Evolutionary conservation across 2,113 vertebrate genomes (phyloP).

Genomic region (Pleuronectes platessa): DNA sequence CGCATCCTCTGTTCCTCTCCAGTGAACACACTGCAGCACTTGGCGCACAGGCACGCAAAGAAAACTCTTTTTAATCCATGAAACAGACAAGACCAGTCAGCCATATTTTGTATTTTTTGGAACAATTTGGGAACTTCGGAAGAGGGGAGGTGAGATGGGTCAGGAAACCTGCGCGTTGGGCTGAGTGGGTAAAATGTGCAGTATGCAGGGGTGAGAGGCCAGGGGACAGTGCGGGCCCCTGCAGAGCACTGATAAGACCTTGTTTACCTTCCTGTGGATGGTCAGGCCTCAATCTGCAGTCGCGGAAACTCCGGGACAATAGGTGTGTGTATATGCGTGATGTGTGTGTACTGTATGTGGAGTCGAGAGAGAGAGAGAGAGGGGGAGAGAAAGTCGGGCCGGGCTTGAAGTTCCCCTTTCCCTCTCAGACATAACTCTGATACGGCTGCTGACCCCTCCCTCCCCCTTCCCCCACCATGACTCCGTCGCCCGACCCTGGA

Average conservation of each 20-base stretch:
- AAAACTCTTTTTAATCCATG: conserved; percentile 11
- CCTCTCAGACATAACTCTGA: conserved; percentile 55
- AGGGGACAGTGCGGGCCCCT: conserved; percentile 84
- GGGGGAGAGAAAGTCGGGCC: conserved; percentile 50
- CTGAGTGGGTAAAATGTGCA: conserved; percentile 65
- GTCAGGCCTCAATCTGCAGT: conserved; percentile 80
- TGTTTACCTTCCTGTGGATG: conserved; percentile 95
- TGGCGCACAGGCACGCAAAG: conserved; percentile 28
- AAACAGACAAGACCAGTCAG: conserved; percentile 68
- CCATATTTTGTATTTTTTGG: conserved; percentile 36
- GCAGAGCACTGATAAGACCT: conserved; percentile 88
- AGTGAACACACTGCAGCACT: conserved; percentile 38
- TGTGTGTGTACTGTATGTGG: conserved; percentile 31
- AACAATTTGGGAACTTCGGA: conserved; percentile 44
- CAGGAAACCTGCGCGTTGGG: conserved; percentile 39
- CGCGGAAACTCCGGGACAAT: conserved; percentile 89
- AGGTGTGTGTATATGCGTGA: conserved; percentile 75
- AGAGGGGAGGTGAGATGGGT: not conserved
- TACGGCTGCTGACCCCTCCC: conserved; percentile 54
- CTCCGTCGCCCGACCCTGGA: conserved; percentile 64
- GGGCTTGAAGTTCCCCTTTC: conserved; percentile 66
- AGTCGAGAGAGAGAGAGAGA: conserved; percentile 19
- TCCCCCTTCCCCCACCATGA: conserved; percentile 43
- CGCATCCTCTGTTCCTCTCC: conserved; percentile 66
- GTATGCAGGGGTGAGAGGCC: conserved; percentile 82